phyloP scores from a whole-genome alignment of 2,888 invertebrate genomes.

The Tetheella fluctuosa region DNA sequence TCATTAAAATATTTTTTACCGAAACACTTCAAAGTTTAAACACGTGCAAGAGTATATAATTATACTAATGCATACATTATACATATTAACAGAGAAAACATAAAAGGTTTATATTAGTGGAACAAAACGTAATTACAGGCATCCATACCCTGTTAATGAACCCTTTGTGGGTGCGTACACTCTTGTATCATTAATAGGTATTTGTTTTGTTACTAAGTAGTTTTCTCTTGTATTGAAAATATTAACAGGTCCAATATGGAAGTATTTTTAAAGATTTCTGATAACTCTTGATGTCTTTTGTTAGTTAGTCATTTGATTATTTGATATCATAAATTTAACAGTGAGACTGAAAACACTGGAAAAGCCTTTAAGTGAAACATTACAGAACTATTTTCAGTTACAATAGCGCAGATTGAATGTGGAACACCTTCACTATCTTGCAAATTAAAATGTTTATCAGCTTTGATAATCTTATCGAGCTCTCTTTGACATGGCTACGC shows the following conservation, averaged over 20 bases:
- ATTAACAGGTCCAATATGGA: neutral
- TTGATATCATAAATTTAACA: too few species aligned
- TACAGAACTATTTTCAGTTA: neutral
- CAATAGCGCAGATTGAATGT: neutral
- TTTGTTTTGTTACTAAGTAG: slow-evolving; percentile 22
- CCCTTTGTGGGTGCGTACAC: slow-evolving; percentile 26
- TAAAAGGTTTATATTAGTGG: slow-evolving; percentile 64
- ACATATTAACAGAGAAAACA: slow-evolving; percentile 37
- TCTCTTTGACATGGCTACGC: slow-evolving; percentile 58
- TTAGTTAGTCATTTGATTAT: too few species aligned
- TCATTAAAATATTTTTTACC: slow-evolving; percentile 18
- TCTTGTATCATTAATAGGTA: slow-evolving; percentile 33
- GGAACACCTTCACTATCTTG: slow-evolving; percentile 30
- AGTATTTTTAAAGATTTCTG: neutral
- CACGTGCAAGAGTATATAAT: slow-evolving; percentile 23
- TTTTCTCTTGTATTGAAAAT: neutral
- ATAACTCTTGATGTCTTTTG: too few species aligned
- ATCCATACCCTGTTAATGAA: slow-evolving; percentile 66
- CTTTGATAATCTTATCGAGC: slow-evolving; percentile 57
- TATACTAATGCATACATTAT: slow-evolving; percentile 40
- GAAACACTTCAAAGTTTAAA: slow-evolving; percentile 27
- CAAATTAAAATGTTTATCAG: slow-evolving; percentile 60
- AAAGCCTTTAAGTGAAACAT: too few species aligned
- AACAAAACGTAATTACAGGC: slow-evolving; percentile 69
- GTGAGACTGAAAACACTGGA: too few species aligned